Evolutionary conservation across 1,140 invertebrate species (phyloP).

Genomic region (Dryas iulia): DNA sequence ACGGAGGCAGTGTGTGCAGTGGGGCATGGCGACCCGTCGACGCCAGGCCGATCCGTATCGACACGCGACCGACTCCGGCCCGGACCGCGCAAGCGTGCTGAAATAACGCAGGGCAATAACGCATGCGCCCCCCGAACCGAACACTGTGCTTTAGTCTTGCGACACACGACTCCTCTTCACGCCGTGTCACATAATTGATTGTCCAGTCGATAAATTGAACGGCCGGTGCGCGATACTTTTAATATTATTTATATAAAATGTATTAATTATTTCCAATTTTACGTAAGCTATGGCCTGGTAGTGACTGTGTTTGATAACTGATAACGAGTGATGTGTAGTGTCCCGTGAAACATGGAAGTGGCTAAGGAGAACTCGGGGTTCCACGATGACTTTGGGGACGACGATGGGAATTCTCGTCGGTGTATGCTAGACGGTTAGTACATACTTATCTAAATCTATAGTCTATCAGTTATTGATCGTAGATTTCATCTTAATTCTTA

Average conservation of each 20-base stretch:
- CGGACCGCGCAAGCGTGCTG: constrained; percentile 51
- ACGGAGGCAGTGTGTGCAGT: constrained; percentile 37
- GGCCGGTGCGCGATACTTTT: constrained; percentile 54
- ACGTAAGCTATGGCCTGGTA: neutral
- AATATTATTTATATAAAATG: constrained; percentile 19
- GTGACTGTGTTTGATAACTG: neutral
- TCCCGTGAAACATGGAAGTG: constrained; percentile 64
- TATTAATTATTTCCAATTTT: neutral
- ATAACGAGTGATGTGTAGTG: constrained; percentile 48
- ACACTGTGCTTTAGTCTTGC: constrained; percentile 49
- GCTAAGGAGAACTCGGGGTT: constrained; percentile 54
- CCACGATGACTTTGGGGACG: constrained; percentile 64
- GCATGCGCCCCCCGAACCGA: constrained; percentile 46
- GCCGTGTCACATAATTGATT: constrained; percentile 74
- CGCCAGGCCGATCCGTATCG: constrained; percentile 55
- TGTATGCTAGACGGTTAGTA: constrained; percentile 72
- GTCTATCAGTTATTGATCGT: neutral
- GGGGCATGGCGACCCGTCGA: constrained; percentile 52
- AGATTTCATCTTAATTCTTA: neutral
- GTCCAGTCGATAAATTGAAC: constrained; percentile 75
- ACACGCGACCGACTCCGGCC: constrained; percentile 43
- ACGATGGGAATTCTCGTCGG: constrained; percentile 57
- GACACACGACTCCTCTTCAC: constrained; percentile 65
- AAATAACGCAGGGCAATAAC: constrained; percentile 48
- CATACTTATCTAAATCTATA: neutral